A percentile compares a stretch with the other conserved stretches of the same genome.
These are phyloP conservation scores for Eulemur albifrons DNA, from an alignment of 2,797 vertebrate species.

Conservation along the genomic window DNA sequence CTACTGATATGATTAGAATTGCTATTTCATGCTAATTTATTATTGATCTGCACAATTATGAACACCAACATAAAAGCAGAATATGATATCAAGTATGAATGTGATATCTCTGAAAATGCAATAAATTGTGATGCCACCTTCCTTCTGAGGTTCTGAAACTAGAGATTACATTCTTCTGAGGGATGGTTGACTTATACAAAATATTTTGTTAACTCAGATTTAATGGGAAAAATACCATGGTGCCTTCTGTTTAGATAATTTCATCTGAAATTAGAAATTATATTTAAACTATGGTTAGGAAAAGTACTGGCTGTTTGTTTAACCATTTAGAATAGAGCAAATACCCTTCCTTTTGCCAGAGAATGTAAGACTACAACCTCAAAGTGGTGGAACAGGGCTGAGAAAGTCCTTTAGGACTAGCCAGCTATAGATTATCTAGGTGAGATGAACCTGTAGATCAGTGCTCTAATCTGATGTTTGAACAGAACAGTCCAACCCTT, in stretches of 20 bases:
- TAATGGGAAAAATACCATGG: neutral
- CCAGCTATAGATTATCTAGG: neutral
- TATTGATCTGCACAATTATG: conserved; percentile 55
- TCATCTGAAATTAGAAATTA: neutral
- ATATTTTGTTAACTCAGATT: neutral
- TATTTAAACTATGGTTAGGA: neutral
- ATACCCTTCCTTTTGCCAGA: neutral
- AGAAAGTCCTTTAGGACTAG: neutral
- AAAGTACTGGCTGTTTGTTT: neutral
- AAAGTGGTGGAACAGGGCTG: neutral
- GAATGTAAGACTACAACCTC: neutral
- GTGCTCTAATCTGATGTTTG: neutral
- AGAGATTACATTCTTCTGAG: conserved; percentile 7
- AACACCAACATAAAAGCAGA: neutral
- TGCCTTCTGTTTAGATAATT: conserved; percentile 2
- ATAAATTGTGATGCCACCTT: neutral
- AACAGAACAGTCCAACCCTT: neutral
- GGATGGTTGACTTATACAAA: conserved; percentile 20
- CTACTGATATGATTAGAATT: conserved; percentile 51
- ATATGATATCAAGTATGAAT: conserved; percentile 5
- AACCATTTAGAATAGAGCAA: neutral
- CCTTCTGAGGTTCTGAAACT: neutral
- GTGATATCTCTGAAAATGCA: conserved; percentile 14
- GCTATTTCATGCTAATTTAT: conserved; percentile 65
- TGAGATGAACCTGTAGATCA: neutral